Evolutionary conservation across 2,888 invertebrate species (phyloP).

Genomic region (Melieria omissa): DNA sequence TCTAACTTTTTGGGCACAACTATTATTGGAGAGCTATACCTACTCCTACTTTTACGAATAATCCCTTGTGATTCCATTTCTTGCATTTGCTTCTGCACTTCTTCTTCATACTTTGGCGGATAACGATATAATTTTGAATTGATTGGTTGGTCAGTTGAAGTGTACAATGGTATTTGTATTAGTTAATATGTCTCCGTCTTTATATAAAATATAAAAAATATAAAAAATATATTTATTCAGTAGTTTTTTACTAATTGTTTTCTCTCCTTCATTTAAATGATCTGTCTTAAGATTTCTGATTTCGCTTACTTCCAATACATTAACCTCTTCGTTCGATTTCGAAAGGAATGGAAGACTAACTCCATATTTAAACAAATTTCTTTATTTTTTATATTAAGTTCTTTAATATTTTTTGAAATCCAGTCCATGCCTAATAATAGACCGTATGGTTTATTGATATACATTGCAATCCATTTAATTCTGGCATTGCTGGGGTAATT

Average conservation of each 20-base stretch:
- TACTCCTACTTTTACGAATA: too few species aligned
- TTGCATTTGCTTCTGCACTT: slow-evolving; percentile 15
- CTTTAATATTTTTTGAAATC: too few species aligned
- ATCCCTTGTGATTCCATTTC: too few species aligned
- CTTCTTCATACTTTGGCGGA: slow-evolving; percentile 28
- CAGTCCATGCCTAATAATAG: too few species aligned
- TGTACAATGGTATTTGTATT: slow-evolving; percentile 27
- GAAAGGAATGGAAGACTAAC: slow-evolving; percentile 18
- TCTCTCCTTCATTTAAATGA: too few species aligned
- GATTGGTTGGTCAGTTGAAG: slow-evolving; percentile 32
- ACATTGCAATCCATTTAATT: too few species aligned
- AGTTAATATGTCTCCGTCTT: slow-evolving; percentile 35
- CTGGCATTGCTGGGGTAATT: too few species aligned
- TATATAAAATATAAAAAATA: slow-evolving; percentile 35
- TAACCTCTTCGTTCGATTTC: slow-evolving; percentile 25
- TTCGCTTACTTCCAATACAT: slow-evolving; percentile 33
- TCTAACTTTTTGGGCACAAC: too few species aligned
- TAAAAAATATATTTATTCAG: slow-evolving; percentile 37
- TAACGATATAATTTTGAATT: slow-evolving; percentile 30
- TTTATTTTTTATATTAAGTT: slow-evolving; percentile 26
- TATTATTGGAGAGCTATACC: too few species aligned
- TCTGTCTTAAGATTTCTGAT: slow-evolving; percentile 19
- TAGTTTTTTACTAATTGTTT: slow-evolving; percentile 13
- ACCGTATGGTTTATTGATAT: too few species aligned
- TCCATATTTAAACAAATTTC: slow-evolving; percentile 14